Base-by-base conservation (phyloP, 2,888 invertebrate genomes). In the Syrista parreyssii region DNA sequence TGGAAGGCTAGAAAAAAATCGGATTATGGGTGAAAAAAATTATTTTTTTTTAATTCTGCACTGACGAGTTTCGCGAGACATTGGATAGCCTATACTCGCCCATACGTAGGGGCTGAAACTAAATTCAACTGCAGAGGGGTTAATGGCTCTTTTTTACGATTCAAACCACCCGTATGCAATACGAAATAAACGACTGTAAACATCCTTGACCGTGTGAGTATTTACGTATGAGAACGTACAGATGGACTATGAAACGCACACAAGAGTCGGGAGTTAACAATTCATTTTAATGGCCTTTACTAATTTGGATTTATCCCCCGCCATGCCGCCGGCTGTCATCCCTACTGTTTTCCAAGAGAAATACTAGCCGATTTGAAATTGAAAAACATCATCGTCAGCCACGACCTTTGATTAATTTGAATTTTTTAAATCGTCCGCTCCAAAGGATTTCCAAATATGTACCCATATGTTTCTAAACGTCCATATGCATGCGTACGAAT, bases 271-370 rank as follows among this genome's bases (percentile, higher is more conserved):
- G 81, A 84, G 82, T 84, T 84, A 83, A 84, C 84, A 84, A 84
- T 82, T 84, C 83, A 84, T 84, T 84, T 84, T 84, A 84, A 83
- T 84, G 84, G 83, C 82, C 79, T 84, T 84, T 83, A 79, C 84
- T 83, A 83, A 84, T 84, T 84, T 81, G 82, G 80, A 84, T 84
- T 83, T 84, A 83, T 83, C 79, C 82, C 80, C 80, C 78, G 74
- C 73, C 73, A 78, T 77, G 74, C 77, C 74, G 74, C 23, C 74
- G 35, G 74, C 74, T 73, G 74, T 73, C 74, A 73, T 34, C n/a
- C 31, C 35, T 73, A 34, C 12, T 32, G 34, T 30, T 34, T 34
- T 32, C n/a, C 74, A 34, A 33, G 35, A 34, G 30, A 34, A 34
- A 73, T 35, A 73, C 71, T 30, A 71, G 33, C 23, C 23, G 74